Base-by-base conservation (phyloP, 2,797 vertebrate genomes). In the Saxicola maurus region DNA sequence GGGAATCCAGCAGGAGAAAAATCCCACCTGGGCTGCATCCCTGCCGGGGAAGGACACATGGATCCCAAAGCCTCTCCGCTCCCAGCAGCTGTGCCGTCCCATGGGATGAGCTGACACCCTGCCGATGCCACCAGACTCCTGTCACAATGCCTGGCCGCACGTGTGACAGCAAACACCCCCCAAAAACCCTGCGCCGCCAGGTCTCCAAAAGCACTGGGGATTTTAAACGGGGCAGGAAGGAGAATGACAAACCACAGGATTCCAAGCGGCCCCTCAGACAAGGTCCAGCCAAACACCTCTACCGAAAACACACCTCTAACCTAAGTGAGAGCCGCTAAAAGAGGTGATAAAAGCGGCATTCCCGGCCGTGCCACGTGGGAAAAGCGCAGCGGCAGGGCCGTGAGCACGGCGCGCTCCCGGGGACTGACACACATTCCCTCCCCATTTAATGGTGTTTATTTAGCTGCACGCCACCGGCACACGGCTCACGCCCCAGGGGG, bases 121-220 rank as follows among this genome's bases (percentile, higher is more conserved):
- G 45, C 31, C 3, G 5, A 20, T 2, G 27, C 14, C 83, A 45
- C 17, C 2, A 11, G 37, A 2, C 28, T 27, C 30, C 18, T 18
- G 17, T 24, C 75, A 30, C 28, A 1, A 35, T 2, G 66, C 56
- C 16, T 1, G 31, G 59, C 52, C 5, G 2, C 79, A 55, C 3
- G 13, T 10, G 68, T n/a, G 30, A 37, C 31, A 20, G 24, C 5
- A 25, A 77, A 25, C 37, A 7, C 35, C 62, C 17, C 55, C 14
- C 5, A 1, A 1, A 43, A 56, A 56, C 3, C 84, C 61, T 2
- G 1, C 0, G 3, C 59, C 2, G 62, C 31, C 8, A 2, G 9
- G 8, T 1, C 48, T 45, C 77, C 9, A 1, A 59, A 48, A 3
- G 4, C 4, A 1, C 53, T 13, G 46, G 30, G 55, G 43, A 43